Percentiles rank a stretch among this genome's conserved stretches.
Conservation (phyloP, 2,888 invertebrate genomes). For the Amblyjoppa fuscipennis region DNA sequence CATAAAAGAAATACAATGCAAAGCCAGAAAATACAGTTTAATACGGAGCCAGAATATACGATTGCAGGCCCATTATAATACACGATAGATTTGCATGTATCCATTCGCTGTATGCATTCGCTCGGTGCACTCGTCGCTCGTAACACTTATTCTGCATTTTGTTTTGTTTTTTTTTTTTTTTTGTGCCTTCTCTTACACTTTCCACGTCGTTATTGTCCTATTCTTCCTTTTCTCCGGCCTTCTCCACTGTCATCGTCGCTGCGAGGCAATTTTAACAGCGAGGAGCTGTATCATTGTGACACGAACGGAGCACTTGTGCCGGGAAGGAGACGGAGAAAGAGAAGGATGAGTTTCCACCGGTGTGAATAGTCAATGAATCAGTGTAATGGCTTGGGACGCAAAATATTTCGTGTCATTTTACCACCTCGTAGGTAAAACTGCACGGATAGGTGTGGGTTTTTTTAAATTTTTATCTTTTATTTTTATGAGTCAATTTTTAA, state of each 20-base stretch:
- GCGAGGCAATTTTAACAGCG: slow-evolving; percentile 59
- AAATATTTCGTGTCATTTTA: slow-evolving; percentile 13
- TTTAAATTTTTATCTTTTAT: too few relatives aligned
- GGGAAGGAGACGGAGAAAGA: not conserved
- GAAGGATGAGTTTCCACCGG: slow-evolving; percentile 21
- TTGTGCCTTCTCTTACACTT: not conserved
- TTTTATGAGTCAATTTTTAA: not conserved
- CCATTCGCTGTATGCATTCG: not conserved
- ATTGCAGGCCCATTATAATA: not conserved
- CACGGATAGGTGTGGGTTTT: not conserved
- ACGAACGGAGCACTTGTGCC: slow-evolving; percentile 48
- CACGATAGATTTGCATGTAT: not conserved
- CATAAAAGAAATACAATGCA: not conserved
- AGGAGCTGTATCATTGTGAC: slow-evolving; percentile 40
- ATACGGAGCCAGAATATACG: not conserved
- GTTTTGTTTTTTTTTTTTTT: not conserved
- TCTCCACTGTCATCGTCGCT: not conserved
- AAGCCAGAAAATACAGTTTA: not conserved
- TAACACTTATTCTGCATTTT: not conserved
- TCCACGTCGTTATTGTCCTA: not conserved
- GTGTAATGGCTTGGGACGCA: slow-evolving; percentile 24
- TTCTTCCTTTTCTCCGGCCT: not conserved
- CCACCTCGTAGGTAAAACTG: not conserved
- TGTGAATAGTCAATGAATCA: slow-evolving; percentile 37
- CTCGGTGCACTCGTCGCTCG: not conserved